Conservation (phyloP, 2,888 invertebrate species). For the Hyppa rectilinea region DNA sequence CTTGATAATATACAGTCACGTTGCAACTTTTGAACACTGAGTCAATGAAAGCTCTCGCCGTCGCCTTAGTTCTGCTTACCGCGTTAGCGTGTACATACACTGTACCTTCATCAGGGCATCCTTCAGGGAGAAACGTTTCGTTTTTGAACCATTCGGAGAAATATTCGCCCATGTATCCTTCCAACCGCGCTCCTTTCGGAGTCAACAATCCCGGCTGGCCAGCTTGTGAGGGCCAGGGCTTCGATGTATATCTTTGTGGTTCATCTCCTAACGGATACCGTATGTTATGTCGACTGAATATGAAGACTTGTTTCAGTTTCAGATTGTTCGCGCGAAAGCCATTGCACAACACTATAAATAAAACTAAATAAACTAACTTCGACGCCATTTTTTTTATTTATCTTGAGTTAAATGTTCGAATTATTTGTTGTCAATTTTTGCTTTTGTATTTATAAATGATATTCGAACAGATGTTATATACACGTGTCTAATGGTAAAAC, state of each 20-base stretch:
- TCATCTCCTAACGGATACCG: constrained; percentile 19
- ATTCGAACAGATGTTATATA: neutral
- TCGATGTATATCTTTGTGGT: constrained; percentile 38
- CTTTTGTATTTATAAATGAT: neutral
- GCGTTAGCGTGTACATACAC: constrained; percentile 47
- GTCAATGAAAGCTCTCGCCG: constrained; percentile 45
- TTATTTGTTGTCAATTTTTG: neutral
- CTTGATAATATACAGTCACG: constrained; percentile 28
- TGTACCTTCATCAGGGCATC: constrained; percentile 47
- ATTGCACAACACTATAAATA: constrained; percentile 20
- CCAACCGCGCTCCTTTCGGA: constrained; percentile 43
- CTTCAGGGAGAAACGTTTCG: constrained; percentile 42
- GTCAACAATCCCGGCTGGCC: constrained; percentile 41
- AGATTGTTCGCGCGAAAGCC: constrained; percentile 2
- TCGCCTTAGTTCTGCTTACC: constrained; percentile 31
- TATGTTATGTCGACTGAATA: constrained; percentile 60
- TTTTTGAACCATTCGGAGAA: constrained; percentile 57
- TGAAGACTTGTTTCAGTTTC: constrained; percentile 58
- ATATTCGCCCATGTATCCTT: constrained; percentile 60
- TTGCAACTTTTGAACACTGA: constrained; percentile 41
- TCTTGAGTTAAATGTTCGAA: neutral
- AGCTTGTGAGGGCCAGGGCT: constrained; percentile 30
- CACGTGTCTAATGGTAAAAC: neutral
- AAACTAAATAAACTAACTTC: constrained; percentile 20
- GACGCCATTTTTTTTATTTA: constrained; percentile 12